Percentiles rank a stretch among this genome's conserved stretches.
Conservation (phyloP, 2,113 vertebrate genomes). For the Pygathrix nemaeus region DNA sequence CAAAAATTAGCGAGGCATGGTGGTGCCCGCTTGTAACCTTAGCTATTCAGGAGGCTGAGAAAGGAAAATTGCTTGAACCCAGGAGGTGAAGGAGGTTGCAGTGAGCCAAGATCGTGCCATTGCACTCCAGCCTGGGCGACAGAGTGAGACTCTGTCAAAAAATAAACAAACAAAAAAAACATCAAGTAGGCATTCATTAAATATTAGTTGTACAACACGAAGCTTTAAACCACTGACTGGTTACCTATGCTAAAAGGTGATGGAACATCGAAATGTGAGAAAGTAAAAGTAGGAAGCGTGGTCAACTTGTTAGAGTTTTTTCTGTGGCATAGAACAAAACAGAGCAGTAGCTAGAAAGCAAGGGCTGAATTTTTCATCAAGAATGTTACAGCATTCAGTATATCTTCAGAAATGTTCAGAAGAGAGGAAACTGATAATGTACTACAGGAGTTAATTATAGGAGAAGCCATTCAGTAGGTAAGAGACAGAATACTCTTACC, state of each 20-base stretch:
- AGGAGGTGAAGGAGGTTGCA: no score
- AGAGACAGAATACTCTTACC: neutral
- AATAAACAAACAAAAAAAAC: no score
- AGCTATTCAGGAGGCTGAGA: no score
- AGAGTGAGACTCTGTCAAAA: no score
- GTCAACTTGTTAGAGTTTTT: neutral
- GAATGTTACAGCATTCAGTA: neutral
- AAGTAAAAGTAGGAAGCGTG: neutral
- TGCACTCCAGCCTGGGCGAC: no score
- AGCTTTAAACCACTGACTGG: neutral
- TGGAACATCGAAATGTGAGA: neutral
- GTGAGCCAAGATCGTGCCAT: no score
- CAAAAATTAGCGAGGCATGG: no score
- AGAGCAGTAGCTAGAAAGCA: neutral
- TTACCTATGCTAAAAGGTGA: neutral
- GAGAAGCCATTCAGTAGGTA: neutral
- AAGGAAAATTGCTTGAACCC: no score
- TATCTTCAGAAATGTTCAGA: neutral
- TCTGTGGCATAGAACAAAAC: neutral
- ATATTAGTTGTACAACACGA: neutral
- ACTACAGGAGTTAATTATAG: neutral
- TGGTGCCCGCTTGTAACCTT: no score
- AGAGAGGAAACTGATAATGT: neutral
- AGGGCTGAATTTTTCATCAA: neutral
- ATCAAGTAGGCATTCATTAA: neutral